Evolutionary conservation across 2,113 vertebrate genomes (phyloP), one percentile per base, ranked within the genome.

Genomic region (Rattus rattus): DNA sequence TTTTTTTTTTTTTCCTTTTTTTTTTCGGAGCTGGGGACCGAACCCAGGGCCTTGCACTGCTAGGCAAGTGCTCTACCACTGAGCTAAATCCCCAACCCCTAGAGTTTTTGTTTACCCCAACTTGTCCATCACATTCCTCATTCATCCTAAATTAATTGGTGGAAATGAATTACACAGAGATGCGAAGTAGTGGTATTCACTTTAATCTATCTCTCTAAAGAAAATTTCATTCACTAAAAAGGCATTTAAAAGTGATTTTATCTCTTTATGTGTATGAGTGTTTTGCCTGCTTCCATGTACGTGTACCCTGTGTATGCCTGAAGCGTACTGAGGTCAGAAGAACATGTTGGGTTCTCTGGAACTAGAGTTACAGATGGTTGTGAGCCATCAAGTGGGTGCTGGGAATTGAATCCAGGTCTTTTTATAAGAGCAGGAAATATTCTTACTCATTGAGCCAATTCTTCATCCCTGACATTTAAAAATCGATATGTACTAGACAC

Each of bases 201-300:
- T 52, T 91, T 43, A 94, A 36, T 90, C 56, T 89, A 94, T 17
- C 54, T 80, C 5, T 75, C 33, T 61, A 90, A 95, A 92, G 91
- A 88, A 17, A 43, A 70, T 81, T 52, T 86, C 30, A 49, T 33
- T 94, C 39, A 87, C 13, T 90, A 72, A 76, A 75, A 84, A 73
- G 56, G 33, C 47, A 73, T 83, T 92, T 93, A 90, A 79, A 43
- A 22, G 10, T 39, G 8, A n/a, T 33, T 79, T 33, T 80, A 54
- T 75, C 43, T 12, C 22, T 24, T 54, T 80, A 16, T 54, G 30
- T 33, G 28, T 52, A 33, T 54, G 28, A 54, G 49, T 52, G 49
- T 36, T 80, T 80, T 80, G 17, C 14, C 17, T 56, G 52, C 47
- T 54, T 79, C 26, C 52, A 80, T 36, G 49, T 10, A 33, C 36